Conservation (phyloP, 2,113 vertebrate genomes). For the Oncorhynchus gorbuscha region DNA sequence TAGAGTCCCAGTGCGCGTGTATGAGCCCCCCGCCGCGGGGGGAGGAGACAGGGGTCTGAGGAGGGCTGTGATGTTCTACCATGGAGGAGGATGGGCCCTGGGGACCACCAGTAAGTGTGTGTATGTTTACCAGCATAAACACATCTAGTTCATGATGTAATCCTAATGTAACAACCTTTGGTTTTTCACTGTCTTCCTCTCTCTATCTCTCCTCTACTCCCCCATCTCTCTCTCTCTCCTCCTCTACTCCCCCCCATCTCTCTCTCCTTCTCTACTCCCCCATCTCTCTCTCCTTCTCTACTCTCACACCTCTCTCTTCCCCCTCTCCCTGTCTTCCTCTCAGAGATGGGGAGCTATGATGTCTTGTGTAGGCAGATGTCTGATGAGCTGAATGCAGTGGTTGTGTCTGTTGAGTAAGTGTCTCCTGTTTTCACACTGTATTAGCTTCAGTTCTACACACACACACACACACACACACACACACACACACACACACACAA, state of each 20-base stretch:
- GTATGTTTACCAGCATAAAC: background rate
- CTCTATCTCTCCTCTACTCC: background rate
- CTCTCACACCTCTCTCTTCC: background rate
- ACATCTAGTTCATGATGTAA: no score
- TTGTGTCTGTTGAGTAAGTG: constrained; percentile 93
- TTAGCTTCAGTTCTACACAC: background rate
- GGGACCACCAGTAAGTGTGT: constrained; percentile 82
- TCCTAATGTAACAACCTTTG: background rate
- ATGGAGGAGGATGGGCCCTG: constrained; percentile 94
- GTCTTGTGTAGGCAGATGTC: constrained; percentile 77
- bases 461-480: background rate
- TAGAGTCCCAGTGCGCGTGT: constrained; percentile 86
- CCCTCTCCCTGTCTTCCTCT: background rate
- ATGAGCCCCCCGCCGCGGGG: constrained; percentile 67
- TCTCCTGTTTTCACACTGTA: background rate
- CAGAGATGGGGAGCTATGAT: constrained; percentile 83
- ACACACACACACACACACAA: background rate
- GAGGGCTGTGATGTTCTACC: constrained; percentile 83
- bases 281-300: no score
- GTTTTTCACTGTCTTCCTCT: background rate
- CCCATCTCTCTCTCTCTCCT: no score
- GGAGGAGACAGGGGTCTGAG: constrained; percentile 71
- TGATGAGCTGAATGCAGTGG: constrained; percentile 83
- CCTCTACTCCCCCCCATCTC: no score
- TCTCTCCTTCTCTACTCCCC: no score